Percentiles rank a stretch among this genome's conserved stretches.
Evolutionary conservation across 2,113 vertebrate genomes (phyloP).

Genomic region (Sinocyclocheilus grahami): DNA sequence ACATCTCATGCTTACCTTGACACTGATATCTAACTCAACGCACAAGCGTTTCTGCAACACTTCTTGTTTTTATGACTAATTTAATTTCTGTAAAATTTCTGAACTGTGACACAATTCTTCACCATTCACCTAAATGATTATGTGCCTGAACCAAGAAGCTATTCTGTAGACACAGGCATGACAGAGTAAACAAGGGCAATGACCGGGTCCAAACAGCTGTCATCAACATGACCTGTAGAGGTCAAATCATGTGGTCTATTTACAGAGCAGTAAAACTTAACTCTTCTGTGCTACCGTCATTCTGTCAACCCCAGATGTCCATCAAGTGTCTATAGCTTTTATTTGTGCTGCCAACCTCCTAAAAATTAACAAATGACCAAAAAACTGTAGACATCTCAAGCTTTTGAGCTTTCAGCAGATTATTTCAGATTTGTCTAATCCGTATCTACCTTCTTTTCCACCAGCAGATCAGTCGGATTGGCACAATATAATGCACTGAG

Average conservation of each 20-base stretch:
- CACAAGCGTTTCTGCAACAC: not conserved
- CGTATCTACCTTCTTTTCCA: slow-evolving; percentile 45
- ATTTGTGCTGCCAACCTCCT: not conserved
- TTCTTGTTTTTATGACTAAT: not conserved
- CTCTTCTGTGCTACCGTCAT: not conserved
- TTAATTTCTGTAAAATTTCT: not conserved
- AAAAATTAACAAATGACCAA: not conserved
- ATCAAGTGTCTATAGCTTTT: not conserved
- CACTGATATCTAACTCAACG: not conserved
- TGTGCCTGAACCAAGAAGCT: slow-evolving; percentile 21
- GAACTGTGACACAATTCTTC: not conserved
- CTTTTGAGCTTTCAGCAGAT: slow-evolving; percentile 38
- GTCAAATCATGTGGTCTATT: slow-evolving; percentile 25
- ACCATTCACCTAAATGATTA: slow-evolving; percentile 13
- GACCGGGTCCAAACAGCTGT: slow-evolving; percentile 15
- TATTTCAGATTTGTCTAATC: slow-evolving; percentile 55
- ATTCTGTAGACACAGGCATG: slow-evolving; percentile 12
- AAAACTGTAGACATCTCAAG: slow-evolving; percentile 31
- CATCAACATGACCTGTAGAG: slow-evolving; percentile 8
- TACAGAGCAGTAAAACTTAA: slow-evolving; percentile 18
- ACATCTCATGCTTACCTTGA: not conserved
- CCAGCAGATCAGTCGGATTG: slow-evolving; percentile 48
- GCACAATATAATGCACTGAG: slow-evolving; percentile 43
- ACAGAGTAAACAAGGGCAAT: slow-evolving; percentile 26
- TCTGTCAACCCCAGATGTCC: not conserved